These are phyloP conservation scores for Cynodonichthys magdalenae DNA, from an alignment of 2,797 vertebrate genomes.

Conservation along the genomic window DNA sequence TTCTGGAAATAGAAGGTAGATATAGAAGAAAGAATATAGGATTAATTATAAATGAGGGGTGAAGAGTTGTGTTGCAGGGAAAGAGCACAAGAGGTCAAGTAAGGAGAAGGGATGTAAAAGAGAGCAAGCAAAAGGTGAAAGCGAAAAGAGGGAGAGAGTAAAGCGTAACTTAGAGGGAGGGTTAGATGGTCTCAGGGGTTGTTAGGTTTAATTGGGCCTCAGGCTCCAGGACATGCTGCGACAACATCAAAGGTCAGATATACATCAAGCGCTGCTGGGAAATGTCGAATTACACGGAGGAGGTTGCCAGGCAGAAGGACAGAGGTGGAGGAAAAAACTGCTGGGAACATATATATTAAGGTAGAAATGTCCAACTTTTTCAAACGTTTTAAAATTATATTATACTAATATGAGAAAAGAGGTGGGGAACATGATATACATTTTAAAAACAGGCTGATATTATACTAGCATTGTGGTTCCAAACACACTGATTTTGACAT, in stretches of 20 bases:
- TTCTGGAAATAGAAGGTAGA: slow-evolving; percentile 15
- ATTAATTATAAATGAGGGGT: slow-evolving; percentile 31
- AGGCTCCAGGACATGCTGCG: slow-evolving; percentile 70
- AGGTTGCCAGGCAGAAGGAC: slow-evolving; percentile 40
- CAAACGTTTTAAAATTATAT: neutral
- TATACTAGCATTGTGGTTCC: no score
- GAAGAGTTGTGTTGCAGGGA: slow-evolving; percentile 12
- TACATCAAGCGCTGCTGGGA: slow-evolving; percentile 81
- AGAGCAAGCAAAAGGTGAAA: slow-evolving; percentile 36
- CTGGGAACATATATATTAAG: slow-evolving; percentile 24
- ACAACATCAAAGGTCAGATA: slow-evolving; percentile 88
- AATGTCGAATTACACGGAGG: slow-evolving; percentile 70
- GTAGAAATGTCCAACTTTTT: slow-evolving; percentile 14
- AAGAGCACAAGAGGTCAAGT: slow-evolving; percentile 17
- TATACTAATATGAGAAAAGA: slow-evolving; percentile 1
- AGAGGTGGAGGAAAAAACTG: slow-evolving; percentile 29
- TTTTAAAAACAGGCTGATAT: no score
- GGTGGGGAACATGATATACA: no score
- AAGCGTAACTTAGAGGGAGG: slow-evolving; percentile 40
- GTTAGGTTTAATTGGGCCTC: slow-evolving; percentile 85
- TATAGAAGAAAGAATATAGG: neutral
- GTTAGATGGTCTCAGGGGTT: slow-evolving; percentile 56
- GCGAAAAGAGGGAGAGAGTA: slow-evolving; percentile 30
- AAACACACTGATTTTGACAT: no score
- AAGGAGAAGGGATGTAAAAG: slow-evolving; percentile 24